A percentile compares a stretch with the other conserved stretches of the same genome.
Evolutionary conservation across 2,113 vertebrate genomes (phyloP).

Genomic region (Sebastes fasciatus): DNA sequence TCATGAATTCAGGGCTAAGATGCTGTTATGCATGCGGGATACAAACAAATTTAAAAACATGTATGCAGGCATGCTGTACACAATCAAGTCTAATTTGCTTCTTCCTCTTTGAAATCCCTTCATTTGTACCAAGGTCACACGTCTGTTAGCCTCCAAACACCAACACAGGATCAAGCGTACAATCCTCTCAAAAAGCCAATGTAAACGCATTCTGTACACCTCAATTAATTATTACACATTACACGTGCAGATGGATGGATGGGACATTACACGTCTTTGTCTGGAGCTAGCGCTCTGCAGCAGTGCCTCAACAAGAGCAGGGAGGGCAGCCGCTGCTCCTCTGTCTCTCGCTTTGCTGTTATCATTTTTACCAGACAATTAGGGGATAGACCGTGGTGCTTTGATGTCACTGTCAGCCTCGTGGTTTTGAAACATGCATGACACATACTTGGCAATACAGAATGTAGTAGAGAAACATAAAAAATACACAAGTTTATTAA

Average conservation of each 20-base stretch:
- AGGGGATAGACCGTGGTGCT: constrained; percentile 67
- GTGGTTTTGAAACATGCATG: constrained; percentile 10
- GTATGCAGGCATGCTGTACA: background rate
- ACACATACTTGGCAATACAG: background rate
- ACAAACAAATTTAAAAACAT: constrained; percentile 1
- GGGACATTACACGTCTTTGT: constrained; percentile 43
- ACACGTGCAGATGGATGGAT: no score
- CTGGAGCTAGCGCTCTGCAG: constrained; percentile 35
- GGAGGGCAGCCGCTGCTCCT: constrained; percentile 48
- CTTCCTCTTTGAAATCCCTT: background rate
- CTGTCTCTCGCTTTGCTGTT: constrained; percentile 57
- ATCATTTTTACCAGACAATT: constrained; percentile 80
- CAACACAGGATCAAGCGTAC: constrained; percentile 28
- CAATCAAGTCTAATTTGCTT: constrained; percentile 5
- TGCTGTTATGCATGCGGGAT: background rate
- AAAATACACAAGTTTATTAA: background rate
- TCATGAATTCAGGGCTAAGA: background rate
- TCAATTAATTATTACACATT: constrained; percentile 43
- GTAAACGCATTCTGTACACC: constrained; percentile 25
- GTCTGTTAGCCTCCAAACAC: background rate
- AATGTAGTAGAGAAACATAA: background rate
- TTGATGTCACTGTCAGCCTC: constrained; percentile 75
- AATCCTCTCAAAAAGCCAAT: background rate
- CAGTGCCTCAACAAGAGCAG: constrained; percentile 38
- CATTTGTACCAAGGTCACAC: constrained; percentile 8